Conservation (phyloP, 2,113 vertebrate species). For the Edolisoma coerulescens region DNA sequence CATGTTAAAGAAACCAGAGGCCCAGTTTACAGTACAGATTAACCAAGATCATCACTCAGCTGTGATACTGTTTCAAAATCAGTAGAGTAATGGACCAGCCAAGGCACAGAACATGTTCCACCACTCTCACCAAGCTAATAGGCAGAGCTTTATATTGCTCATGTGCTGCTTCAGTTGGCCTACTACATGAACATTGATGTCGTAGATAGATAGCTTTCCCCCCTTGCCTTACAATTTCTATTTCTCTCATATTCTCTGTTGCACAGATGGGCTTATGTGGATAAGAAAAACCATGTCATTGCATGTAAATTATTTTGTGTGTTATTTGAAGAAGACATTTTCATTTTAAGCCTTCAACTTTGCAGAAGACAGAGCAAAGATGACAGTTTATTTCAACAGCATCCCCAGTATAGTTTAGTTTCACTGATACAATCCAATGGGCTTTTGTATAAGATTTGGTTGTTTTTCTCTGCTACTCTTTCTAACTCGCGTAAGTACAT, state of each 20-base stretch:
- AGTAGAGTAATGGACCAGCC: background rate
- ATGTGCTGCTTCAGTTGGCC: background rate
- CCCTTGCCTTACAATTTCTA: background rate
- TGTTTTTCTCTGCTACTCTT: background rate
- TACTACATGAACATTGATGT: background rate
- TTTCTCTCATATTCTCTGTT: background rate
- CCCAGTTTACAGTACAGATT: background rate
- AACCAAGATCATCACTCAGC: background rate
- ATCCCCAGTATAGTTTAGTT: background rate
- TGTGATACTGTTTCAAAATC: background rate
- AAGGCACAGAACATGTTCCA: background rate
- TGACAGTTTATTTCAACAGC: background rate
- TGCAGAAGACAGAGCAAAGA: background rate
- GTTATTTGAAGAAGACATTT: background rate
- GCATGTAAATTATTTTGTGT: background rate
- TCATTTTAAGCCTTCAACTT: background rate
- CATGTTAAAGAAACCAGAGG: background rate
- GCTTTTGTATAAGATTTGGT: background rate
- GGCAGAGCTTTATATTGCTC: background rate
- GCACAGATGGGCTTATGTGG: background rate
- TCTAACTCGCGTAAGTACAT: background rate
- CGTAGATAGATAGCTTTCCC: background rate
- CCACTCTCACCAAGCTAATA: background rate
- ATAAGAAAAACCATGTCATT: background rate
- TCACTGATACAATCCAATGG: background rate